A percentile compares a stretch with the other conserved stretches of the same genome.
Conservation (phyloP, 2,113 vertebrate genomes). For the Oceanodroma tethys region DNA sequence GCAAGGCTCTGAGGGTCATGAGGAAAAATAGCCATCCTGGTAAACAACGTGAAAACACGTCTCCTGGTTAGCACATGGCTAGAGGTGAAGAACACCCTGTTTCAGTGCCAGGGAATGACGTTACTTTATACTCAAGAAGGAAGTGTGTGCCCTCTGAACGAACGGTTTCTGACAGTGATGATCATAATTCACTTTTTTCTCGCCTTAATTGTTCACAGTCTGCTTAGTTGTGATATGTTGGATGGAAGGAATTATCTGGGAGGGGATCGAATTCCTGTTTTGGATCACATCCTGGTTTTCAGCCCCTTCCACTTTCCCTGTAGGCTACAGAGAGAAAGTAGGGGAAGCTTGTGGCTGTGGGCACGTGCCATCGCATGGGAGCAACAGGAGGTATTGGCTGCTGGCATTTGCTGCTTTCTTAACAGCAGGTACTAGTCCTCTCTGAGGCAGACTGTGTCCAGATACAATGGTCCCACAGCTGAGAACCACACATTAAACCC, state of each 20-base stretch:
- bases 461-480: neutral
- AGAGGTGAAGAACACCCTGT: neutral
- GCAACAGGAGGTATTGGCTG: neutral
- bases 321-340: neutral
- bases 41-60: neutral
- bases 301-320: neutral
- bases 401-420: neutral
- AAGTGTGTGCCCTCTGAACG: neutral
- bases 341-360: neutral
- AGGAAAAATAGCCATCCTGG: neutral
- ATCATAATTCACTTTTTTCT: neutral
- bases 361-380: neutral
- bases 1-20: neutral
- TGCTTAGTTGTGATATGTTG: neutral
- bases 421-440: neutral
- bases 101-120: neutral
- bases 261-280: neutral
- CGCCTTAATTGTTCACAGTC: neutral
- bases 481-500: neutral
- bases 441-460: accelerated
- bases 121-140: neutral
- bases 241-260: neutral
- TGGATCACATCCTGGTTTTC: neutral
- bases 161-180: neutral
- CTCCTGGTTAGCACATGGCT: neutral